Conservation (phyloP, 2,113 vertebrate genomes). For the Nanorana parkeri region DNA sequence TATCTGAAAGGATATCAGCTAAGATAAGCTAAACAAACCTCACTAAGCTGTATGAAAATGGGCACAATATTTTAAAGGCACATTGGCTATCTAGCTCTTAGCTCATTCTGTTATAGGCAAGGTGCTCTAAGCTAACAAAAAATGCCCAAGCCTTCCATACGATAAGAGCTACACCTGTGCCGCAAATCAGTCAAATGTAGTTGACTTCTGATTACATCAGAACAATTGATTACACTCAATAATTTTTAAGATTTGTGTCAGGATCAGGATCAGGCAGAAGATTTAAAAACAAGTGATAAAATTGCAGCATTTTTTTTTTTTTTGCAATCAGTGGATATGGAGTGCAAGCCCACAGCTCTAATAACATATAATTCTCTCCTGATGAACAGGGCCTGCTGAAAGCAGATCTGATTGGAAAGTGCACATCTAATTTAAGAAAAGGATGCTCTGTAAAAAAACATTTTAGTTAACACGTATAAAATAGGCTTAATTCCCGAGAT, state of each 20-base stretch:
- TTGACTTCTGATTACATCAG: conserved; percentile 38
- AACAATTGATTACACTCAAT: conserved; percentile 17
- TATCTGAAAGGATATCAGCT: no score
- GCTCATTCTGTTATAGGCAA: no score
- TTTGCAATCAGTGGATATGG: conserved; percentile 21
- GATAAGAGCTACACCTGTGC: background rate
- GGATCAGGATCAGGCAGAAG: background rate
- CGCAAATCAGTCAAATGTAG: background rate
- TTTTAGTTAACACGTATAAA: no score
- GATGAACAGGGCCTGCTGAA: background rate
- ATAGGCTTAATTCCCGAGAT: no score
- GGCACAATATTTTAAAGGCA: no score
- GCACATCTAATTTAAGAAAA: background rate
- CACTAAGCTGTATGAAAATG: no score
- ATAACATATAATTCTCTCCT: background rate
- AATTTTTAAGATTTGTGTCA: conserved; percentile 1
- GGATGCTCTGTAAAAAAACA: no score
- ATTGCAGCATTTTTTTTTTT: conserved; percentile 21
- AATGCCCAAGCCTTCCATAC: background rate
- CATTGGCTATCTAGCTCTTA: no score
- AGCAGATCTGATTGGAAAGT: background rate
- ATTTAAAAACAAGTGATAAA: conserved; percentile 21
- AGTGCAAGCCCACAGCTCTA: conserved; percentile 6
- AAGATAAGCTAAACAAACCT: no score
- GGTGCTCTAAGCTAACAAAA: no score